These are phyloP conservation scores for Scaptomyza caliginosa DNA, from an alignment of 2,888 invertebrate genomes.

Conservation along the genomic window DNA sequence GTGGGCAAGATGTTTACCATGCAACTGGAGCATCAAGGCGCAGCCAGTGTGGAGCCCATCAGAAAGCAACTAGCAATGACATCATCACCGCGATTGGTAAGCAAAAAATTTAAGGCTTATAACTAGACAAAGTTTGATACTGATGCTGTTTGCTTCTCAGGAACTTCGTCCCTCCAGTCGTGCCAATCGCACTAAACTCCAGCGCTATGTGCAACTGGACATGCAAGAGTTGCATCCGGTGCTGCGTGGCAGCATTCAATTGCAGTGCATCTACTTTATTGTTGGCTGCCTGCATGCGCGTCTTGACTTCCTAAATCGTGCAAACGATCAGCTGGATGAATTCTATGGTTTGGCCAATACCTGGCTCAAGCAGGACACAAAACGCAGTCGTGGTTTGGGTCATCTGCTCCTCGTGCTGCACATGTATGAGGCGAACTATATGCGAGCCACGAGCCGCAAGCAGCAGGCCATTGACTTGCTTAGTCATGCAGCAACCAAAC, in stretches of 20 bases:
- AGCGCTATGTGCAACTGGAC: slow-evolving; percentile 52
- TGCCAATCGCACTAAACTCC: slow-evolving; percentile 26
- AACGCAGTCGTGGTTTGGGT: slow-evolving; percentile 29
- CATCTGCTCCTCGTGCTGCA: slow-evolving; percentile 58
- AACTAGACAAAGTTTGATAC: no score
- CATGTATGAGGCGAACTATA: slow-evolving; percentile 74
- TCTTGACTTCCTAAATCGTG: slow-evolving; percentile 70
- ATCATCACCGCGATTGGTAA: slow-evolving; percentile 47
- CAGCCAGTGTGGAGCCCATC: slow-evolving; percentile 65
- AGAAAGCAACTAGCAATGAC: slow-evolving; percentile 61
- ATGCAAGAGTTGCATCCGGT: slow-evolving; percentile 14
- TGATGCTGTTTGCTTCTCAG: no score
- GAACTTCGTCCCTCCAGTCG: not conserved
- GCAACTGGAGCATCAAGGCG: slow-evolving; percentile 45
- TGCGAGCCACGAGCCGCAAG: slow-evolving; percentile 65
- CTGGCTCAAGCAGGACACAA: slow-evolving; percentile 56
- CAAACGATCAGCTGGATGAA: slow-evolving; percentile 64
- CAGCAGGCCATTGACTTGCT: slow-evolving; percentile 56
- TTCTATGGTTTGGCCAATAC: slow-evolving; percentile 68
- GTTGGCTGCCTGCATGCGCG: slow-evolving; percentile 80
- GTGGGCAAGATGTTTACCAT: slow-evolving; percentile 40
- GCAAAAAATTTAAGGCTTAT: not conserved
- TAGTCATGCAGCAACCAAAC: slow-evolving; percentile 42
- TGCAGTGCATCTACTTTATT: slow-evolving; percentile 73
- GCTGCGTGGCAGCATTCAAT: slow-evolving; percentile 46